These are phyloP conservation scores for Aquila chrysaetos DNA, from an alignment of 2,797 vertebrate species.

Conservation along the genomic window DNA sequence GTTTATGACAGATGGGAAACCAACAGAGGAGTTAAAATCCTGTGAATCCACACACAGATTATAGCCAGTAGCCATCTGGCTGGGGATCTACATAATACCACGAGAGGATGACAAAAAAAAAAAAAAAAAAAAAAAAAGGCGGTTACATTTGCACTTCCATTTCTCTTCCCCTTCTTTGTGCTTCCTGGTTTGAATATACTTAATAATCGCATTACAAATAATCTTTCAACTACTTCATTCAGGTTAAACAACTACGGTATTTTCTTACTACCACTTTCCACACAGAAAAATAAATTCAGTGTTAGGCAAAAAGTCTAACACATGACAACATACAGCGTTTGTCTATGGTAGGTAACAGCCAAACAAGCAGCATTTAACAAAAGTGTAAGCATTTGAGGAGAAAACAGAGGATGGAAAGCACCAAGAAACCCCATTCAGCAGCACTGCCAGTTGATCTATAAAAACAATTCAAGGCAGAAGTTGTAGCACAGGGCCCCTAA, in stretches of 20 bases:
- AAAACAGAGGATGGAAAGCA: background rate
- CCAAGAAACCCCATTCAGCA: background rate
- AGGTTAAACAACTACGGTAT: background rate
- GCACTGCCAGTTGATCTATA: background rate
- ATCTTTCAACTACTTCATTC: background rate
- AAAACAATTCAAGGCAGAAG: background rate
- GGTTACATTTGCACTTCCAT: background rate
- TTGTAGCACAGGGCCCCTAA: background rate
- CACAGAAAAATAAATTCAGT: background rate
- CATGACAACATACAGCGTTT: background rate
- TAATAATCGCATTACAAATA: background rate
- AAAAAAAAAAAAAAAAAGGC: background rate
- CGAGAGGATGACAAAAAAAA: background rate
- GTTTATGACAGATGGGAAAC: conserved; percentile 60
- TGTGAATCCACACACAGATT: conserved; percentile 48
- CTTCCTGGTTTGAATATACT: conserved; percentile 11
- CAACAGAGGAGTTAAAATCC: conserved; percentile 62
- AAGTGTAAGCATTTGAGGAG: background rate
- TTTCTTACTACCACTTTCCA: background rate
- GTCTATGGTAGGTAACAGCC: background rate
- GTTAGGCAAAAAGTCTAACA: background rate
- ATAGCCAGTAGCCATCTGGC: conserved; percentile 64
- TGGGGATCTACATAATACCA: conserved; percentile 44
- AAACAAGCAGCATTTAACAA: background rate
- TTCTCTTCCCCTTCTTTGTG: background rate